phyloP scores from a whole-genome alignment of 2,113 vertebrate genomes.

The Sphyrna mokarran region DNA sequence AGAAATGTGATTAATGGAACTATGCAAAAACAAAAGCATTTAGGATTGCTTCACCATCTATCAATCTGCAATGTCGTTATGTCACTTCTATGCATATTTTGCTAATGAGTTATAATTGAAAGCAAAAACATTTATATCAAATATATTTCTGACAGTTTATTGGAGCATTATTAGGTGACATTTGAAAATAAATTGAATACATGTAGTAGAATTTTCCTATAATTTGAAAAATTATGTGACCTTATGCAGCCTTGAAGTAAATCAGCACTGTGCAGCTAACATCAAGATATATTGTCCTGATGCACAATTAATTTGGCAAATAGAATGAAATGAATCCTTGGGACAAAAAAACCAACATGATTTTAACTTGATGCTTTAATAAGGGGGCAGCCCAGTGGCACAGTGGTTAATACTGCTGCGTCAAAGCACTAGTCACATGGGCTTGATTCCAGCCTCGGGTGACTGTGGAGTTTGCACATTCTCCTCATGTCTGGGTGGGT shows the following conservation, averaged over 20 bases:
- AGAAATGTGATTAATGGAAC: conserved; percentile 40
- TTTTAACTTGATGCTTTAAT: not conserved
- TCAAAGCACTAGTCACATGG: no score
- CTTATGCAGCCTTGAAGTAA: not conserved
- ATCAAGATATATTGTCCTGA: not conserved
- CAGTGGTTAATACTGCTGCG: no score
- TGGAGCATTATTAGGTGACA: not conserved
- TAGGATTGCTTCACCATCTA: not conserved
- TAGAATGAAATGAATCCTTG: not conserved
- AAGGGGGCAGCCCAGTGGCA: no score
- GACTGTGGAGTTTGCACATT: no score
- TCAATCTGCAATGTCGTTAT: conserved; percentile 13
- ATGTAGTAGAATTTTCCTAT: not conserved
- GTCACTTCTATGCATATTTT: not conserved
- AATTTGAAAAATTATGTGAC: not conserved
- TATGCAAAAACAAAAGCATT: not conserved
- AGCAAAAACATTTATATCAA: not conserved
- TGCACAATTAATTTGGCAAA: not conserved
- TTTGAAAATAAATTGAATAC: not conserved
- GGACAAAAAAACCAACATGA: not conserved
- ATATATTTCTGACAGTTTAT: not conserved
- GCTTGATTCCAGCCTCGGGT: no score
- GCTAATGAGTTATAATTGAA: conserved; percentile 6
- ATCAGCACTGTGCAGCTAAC: not conserved
- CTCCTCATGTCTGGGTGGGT: no score